Evolutionary conservation across 1,140 invertebrate genomes (phyloP).

Genomic region (Medauroidea extradentata): DNA sequence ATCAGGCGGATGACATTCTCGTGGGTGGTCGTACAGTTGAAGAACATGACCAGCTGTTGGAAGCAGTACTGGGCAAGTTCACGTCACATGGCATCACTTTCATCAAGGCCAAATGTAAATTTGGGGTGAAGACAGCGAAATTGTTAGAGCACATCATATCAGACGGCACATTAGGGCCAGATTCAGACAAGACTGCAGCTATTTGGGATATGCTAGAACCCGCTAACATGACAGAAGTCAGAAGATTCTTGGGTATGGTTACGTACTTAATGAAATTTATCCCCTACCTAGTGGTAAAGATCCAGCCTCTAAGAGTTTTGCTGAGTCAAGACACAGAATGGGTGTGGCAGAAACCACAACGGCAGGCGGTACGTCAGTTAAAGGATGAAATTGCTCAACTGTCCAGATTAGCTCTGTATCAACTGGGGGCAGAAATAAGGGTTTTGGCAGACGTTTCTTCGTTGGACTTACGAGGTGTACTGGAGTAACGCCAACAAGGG

Average conservation of each 20-base stretch:
- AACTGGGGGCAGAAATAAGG: constrained; percentile 6
- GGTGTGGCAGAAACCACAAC: constrained; percentile 21
- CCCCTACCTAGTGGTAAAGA: constrained; percentile 21
- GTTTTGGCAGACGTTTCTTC: constrained; percentile 5
- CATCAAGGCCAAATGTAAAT: constrained; percentile 26
- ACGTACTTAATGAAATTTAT: constrained; percentile 26
- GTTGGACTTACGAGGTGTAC: constrained; percentile 26
- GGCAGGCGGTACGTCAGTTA: constrained; percentile 11
- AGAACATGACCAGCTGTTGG: constrained; percentile 33
- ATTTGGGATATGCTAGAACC: constrained; percentile 30
- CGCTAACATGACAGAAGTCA: constrained; percentile 29
- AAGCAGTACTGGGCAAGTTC: constrained; percentile 25
- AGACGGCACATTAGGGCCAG: constrained; percentile 17
- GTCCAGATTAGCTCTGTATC: constrained; percentile 15
- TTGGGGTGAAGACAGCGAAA: constrained; percentile 19
- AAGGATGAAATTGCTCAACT: constrained; percentile 14
- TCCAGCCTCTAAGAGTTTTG: constrained; percentile 20
- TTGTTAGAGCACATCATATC: constrained; percentile 27
- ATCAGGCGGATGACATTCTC: too few species aligned
- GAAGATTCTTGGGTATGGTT: constrained; percentile 22
- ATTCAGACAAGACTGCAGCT: constrained; percentile 28
- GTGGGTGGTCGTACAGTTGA: constrained; percentile 22
- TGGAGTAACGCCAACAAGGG: constrained; percentile 36
- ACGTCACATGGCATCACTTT: constrained; percentile 21
- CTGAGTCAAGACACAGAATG: constrained; percentile 25